Evolutionary conservation across 2,888 invertebrate genomes (phyloP), one percentile per base, ranked within the genome.

Genomic region (Heteromyza rotundicornis): DNA sequence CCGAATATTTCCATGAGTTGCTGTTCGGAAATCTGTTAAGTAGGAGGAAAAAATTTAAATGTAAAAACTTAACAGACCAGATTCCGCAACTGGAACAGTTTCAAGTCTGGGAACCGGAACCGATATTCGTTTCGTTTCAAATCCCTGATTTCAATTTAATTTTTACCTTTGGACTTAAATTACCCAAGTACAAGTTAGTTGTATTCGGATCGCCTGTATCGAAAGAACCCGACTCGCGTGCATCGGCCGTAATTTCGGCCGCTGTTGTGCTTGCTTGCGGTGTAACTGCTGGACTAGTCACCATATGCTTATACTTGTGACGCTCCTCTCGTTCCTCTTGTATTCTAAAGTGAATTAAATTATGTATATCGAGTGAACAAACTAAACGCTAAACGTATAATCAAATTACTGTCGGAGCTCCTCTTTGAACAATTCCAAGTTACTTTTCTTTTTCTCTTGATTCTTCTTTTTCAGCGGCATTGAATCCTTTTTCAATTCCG

Each of bases 1-100:
- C 99, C 99, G 85, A 99, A 99, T 64, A 96, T 89, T 85, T 98
- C 96, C 92, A 97, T 96, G 54, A 99, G 84, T 78, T 98, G 95
- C 79, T 95, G 94, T 80, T 98, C 98, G 20, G 96, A 94, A 82
- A 96, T 94, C 95, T 96, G 20, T 8, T n/a, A 16, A 20, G 35
- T 22, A n/a, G 5, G 23, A 36, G n/a, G n/a, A n/a, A 12, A n/a
- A 44, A 53, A 16, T 16, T 53, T 27, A n/a, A 24, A 40, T 3
- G 12, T 16, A 19, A 23, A 12, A 22, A 44, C 35, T 64, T 40
- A 17, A 1, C 17, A 32, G 3, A 17, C 7, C 12, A 17, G 10
- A 20, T 12, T 1, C 8, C 14, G 12, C 12, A 49, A n/a, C n/a
- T n/a, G n/a, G n/a, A n/a, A n/a, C n/a, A n/a, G n/a, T n/a, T n/a